These are phyloP conservation scores for Hypomesus transpacificus DNA, from an alignment of 2,113 vertebrate genomes.

Conservation along the genomic window DNA sequence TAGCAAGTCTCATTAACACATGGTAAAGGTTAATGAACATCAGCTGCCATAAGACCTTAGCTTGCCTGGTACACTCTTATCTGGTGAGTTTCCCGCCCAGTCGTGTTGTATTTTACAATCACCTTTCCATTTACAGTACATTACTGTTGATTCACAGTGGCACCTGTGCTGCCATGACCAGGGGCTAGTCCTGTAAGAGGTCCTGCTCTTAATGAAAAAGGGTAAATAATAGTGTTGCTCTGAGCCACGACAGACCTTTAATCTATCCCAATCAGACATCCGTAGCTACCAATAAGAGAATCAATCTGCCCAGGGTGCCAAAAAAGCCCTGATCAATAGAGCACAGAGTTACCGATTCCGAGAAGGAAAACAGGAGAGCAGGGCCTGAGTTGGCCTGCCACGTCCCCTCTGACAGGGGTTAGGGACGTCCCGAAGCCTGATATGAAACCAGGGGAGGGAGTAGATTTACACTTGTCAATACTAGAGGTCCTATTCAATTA, in stretches of 20 bases:
- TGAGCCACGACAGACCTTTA: constrained; percentile 59
- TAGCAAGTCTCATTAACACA: neutral
- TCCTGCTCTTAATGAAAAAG: constrained; percentile 62
- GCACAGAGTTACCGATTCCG: constrained; percentile 46
- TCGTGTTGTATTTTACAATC: too few relatives aligned
- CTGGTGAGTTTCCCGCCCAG: too few relatives aligned
- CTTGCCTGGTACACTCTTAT: too few relatives aligned
- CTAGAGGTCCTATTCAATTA: neutral
- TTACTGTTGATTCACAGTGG: too few relatives aligned
- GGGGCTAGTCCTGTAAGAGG: too few relatives aligned
- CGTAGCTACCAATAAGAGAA: constrained; percentile 71
- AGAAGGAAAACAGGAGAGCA: constrained; percentile 35
- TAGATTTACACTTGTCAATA: neutral
- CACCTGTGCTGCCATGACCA: too few relatives aligned
- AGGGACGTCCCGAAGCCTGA: neutral
- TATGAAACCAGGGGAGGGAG: neutral
- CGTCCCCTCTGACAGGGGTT: constrained; percentile 4
- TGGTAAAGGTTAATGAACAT: constrained; percentile 18
- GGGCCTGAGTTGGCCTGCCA: constrained; percentile 14
- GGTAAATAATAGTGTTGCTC: constrained; percentile 51
- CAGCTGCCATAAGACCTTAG: neutral
- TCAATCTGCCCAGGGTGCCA: constrained; percentile 57
- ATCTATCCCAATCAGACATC: constrained; percentile 65
- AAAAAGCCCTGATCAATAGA: constrained; percentile 72
- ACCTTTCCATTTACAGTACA: too few relatives aligned